Evolutionary conservation across 2,888 invertebrate species (phyloP).

Genomic region (Entomobrya proxima): DNA sequence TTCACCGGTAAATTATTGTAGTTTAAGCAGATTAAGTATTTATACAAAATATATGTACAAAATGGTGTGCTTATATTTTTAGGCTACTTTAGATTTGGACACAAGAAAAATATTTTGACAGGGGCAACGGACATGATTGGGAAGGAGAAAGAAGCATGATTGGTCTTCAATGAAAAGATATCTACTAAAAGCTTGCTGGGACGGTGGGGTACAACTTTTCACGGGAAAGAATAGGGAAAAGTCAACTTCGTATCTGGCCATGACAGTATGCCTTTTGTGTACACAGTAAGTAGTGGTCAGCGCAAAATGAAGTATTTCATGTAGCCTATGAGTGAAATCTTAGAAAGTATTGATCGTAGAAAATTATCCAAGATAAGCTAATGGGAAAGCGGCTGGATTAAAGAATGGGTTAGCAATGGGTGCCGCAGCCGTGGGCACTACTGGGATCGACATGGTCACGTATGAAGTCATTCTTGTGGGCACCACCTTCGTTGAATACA

Average conservation of each 20-base stretch:
- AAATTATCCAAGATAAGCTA: conserved; percentile 73
- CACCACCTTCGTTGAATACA: conserved; percentile 89
- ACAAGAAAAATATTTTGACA: not conserved
- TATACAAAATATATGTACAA: conserved; percentile 10
- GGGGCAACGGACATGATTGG: not conserved
- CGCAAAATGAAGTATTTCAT: too few relatives aligned
- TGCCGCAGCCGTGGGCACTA: conserved; percentile 82
- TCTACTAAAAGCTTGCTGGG: too few relatives aligned
- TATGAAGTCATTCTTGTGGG: conserved; percentile 90
- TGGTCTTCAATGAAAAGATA: too few relatives aligned
- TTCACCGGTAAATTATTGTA: not conserved
- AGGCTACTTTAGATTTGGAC: not conserved
- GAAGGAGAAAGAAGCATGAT: not conserved
- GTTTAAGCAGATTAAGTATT: not conserved
- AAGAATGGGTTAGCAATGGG: conserved; percentile 70
- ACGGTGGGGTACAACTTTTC: too few relatives aligned
- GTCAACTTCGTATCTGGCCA: too few relatives aligned
- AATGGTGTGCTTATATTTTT: not conserved
- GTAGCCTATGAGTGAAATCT: not conserved
- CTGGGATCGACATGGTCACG: conserved; percentile 87
- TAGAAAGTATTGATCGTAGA: not conserved
- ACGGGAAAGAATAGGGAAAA: too few relatives aligned
- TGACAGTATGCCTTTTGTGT: too few relatives aligned
- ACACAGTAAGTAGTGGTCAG: too few relatives aligned
- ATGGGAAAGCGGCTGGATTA: conserved; percentile 71